Percentiles rank a stretch among this genome's conserved stretches.
Evolutionary conservation across 2,797 vertebrate genomes (phyloP).

Genomic region (Catamblyrhynchus diadema): DNA sequence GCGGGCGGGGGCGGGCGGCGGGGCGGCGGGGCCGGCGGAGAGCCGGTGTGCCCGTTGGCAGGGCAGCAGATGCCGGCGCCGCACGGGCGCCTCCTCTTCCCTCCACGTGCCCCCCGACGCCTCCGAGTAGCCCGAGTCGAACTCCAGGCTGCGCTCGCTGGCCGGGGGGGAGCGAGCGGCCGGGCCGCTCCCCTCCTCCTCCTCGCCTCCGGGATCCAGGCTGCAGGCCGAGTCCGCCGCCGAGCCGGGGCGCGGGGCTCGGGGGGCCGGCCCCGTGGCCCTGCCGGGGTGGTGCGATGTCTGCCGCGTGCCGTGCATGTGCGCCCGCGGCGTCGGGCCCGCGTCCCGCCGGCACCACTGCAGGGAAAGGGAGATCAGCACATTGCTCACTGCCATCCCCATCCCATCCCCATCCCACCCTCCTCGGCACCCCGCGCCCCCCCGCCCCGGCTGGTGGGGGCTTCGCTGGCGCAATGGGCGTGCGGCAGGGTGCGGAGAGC

Average conservation of each 20-base stretch:
- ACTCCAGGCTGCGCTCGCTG: slow-evolving; percentile 88
- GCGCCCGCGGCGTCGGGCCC: slow-evolving; percentile 72
- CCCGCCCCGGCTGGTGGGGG: not conserved
- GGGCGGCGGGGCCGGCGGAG: slow-evolving; percentile 78
- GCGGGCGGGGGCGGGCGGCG: slow-evolving; percentile 54
- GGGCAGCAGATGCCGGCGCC: slow-evolving; percentile 6
- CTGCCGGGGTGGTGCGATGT: slow-evolving; percentile 81
- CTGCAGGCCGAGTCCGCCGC: slow-evolving; percentile 91
- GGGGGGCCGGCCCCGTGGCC: slow-evolving; percentile 42
- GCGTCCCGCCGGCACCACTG: slow-evolving; percentile 85
- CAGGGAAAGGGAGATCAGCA: not conserved
- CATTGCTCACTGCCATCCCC: not conserved
- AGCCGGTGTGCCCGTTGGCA: slow-evolving; percentile 78
- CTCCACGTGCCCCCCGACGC: slow-evolving; percentile 85
- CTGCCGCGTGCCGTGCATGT: slow-evolving; percentile 82
- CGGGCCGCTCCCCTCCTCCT: slow-evolving; percentile 13
- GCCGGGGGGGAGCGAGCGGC: slow-evolving; percentile 75
- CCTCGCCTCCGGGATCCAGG: slow-evolving; percentile 81
- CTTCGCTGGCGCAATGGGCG: not conserved
- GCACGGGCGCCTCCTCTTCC: slow-evolving; percentile 80
- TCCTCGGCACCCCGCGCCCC: not conserved
- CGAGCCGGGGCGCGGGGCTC: slow-evolving; percentile 49
- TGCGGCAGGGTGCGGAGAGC: not conserved
- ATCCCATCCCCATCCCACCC: not conserved
- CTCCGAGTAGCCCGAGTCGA: slow-evolving; percentile 94